Percentiles rank a stretch among this genome's conserved stretches.
These are phyloP conservation scores for Phaenicophaeus curvirostris DNA, from an alignment of 2,797 vertebrate species.

Conservation along the genomic window DNA sequence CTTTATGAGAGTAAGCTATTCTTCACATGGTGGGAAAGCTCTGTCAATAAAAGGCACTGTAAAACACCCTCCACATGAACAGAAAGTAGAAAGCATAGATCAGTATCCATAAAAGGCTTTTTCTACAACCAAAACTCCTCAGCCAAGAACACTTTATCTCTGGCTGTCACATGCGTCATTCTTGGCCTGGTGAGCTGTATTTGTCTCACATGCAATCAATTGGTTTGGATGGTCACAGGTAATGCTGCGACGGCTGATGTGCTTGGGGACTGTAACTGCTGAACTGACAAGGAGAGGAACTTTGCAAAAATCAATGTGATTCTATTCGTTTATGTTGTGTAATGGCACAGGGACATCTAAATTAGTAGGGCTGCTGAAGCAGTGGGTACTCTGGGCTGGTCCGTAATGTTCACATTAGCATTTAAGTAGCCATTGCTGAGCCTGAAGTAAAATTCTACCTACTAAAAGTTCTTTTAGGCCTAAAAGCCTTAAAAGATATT, in stretches of 20 bases:
- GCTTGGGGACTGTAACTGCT: neutral
- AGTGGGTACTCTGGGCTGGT: neutral
- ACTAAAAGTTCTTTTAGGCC: neutral
- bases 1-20: neutral
- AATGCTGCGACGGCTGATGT: neutral
- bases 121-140: neutral
- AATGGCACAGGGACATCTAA: rapidly evolving
- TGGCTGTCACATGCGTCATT: neutral
- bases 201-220: neutral
- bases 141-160: neutral
- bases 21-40: neutral
- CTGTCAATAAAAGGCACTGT: neutral
- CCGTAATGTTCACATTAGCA: neutral
- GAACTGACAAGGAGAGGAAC: neutral
- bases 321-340: neutral
- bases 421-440: neutral
- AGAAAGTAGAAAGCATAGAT: neutral
- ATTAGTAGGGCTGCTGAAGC: rapidly evolving
- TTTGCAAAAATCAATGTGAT: neutral
- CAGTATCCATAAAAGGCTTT: neutral
- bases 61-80: neutral
- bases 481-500: neutral
- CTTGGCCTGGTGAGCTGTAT: neutral
- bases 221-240: neutral
- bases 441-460: neutral